These are phyloP conservation scores for Drosophila paracracens DNA, from an alignment of 2,888 invertebrate genomes.

Conservation along the genomic window DNA sequence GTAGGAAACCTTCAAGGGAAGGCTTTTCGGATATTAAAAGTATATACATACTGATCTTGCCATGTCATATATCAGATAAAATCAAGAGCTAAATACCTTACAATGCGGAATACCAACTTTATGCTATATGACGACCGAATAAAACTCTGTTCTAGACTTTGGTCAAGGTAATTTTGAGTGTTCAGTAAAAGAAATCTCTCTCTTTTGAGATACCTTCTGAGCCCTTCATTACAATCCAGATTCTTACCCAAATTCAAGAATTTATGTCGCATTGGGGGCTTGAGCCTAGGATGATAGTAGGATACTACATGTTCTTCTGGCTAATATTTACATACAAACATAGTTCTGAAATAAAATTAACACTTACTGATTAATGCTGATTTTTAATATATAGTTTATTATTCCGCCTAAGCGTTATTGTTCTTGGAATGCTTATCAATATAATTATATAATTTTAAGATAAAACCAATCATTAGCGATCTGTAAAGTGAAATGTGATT, in stretches of 20 bases:
- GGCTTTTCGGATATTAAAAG: not conserved
- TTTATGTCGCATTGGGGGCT: not conserved
- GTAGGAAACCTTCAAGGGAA: not conserved
- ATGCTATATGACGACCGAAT: not conserved
- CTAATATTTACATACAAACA: not conserved
- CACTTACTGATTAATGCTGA: not conserved
- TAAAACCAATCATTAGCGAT: not conserved
- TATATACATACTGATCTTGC: not conserved
- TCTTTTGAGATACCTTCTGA: not conserved
- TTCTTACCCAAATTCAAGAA: not conserved
- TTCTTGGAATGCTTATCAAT: not conserved
- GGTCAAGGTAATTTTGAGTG: not conserved
- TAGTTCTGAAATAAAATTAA: not conserved
- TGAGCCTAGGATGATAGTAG: rapidly evolving
- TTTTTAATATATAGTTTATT: not conserved
- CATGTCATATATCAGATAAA: not conserved
- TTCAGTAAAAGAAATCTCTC: not conserved
- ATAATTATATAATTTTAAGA: not conserved
- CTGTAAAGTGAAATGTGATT: not conserved
- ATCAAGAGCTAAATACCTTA: not conserved
- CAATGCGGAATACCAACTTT: not conserved
- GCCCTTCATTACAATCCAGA: not conserved
- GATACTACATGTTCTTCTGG: not conserved
- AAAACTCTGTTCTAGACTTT: not conserved
- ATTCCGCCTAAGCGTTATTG: too few relatives aligned